Evolutionary conservation across 2,113 vertebrate species (phyloP).

Genomic region (Lagopus muta): DNA sequence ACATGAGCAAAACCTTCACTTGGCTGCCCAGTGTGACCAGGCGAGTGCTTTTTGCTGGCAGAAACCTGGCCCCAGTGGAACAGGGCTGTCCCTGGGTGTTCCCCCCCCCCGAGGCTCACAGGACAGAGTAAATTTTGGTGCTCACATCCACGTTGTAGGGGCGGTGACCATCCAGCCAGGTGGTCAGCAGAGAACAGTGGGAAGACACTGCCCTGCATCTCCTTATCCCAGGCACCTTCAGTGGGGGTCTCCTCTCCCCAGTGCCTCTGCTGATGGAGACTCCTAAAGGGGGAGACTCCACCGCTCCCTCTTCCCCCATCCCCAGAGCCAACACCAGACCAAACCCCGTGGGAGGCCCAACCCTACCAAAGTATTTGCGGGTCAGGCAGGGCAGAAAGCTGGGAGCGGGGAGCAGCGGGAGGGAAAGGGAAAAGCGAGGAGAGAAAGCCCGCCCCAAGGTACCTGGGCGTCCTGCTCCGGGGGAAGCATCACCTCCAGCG

Average conservation of each 20-base stretch:
- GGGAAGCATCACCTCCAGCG: background rate
- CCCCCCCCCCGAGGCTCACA: rapidly evolving
- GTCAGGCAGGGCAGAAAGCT: background rate
- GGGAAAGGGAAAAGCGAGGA: background rate
- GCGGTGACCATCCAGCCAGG: background rate
- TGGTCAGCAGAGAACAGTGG: background rate
- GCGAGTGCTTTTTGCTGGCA: background rate
- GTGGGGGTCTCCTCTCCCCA: background rate
- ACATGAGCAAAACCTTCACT: background rate
- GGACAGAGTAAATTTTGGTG: background rate
- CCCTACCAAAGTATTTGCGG: background rate
- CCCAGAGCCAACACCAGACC: background rate
- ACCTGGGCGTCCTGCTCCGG: background rate
- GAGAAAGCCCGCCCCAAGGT: background rate
- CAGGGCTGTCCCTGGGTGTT: rapidly evolving
- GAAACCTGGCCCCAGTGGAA: background rate
- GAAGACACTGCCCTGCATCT: background rate
- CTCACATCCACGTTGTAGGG: background rate
- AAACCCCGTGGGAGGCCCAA: background rate
- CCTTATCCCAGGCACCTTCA: background rate
- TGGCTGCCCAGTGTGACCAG: background rate
- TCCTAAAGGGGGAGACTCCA: background rate
- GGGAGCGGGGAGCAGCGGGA: background rate
- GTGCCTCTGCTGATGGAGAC: background rate
- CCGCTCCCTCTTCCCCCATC: background rate